Evolutionary conservation across 2,797 vertebrate species (phyloP).

Genomic region (Coregonus sp.): DNA sequence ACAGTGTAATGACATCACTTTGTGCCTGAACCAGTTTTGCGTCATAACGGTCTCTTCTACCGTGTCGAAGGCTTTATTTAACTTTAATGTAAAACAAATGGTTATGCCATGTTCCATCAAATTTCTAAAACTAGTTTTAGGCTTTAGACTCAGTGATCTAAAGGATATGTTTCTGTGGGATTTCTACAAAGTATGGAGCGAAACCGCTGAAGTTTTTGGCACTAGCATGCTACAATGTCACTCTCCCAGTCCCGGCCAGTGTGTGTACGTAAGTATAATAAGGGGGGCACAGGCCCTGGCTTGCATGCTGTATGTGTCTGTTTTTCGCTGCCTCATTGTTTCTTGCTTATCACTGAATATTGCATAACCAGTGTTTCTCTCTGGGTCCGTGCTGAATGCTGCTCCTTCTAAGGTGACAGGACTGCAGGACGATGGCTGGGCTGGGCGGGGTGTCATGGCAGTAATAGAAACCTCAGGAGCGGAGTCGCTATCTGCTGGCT

Average conservation of each 20-base stretch:
- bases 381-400: constrained; percentile 67
- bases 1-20: too few relatives aligned
- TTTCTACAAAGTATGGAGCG: not conserved
- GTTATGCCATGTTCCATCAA: too few relatives aligned
- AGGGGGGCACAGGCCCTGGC: not conserved
- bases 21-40: too few relatives aligned
- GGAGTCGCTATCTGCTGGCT: constrained; percentile 25
- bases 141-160: not conserved
- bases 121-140: too few relatives aligned
- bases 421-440: constrained; percentile 34
- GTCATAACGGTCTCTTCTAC: too few relatives aligned
- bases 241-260: constrained; percentile 1
- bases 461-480: constrained; percentile 75
- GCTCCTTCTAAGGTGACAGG: constrained; percentile 78
- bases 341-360: constrained; percentile 62
- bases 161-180: not conserved
- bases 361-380: constrained; percentile 67
- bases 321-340: constrained; percentile 47
- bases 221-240: not conserved
- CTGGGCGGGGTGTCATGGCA: constrained; percentile 63
- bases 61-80: too few relatives aligned
- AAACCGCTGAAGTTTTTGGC: not conserved
- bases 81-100: too few relatives aligned
- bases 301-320: constrained; percentile 16
- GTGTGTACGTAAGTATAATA: too few relatives aligned